Base-by-base conservation (phyloP, 2,113 vertebrate species). In the Plectropomus leopardus region DNA sequence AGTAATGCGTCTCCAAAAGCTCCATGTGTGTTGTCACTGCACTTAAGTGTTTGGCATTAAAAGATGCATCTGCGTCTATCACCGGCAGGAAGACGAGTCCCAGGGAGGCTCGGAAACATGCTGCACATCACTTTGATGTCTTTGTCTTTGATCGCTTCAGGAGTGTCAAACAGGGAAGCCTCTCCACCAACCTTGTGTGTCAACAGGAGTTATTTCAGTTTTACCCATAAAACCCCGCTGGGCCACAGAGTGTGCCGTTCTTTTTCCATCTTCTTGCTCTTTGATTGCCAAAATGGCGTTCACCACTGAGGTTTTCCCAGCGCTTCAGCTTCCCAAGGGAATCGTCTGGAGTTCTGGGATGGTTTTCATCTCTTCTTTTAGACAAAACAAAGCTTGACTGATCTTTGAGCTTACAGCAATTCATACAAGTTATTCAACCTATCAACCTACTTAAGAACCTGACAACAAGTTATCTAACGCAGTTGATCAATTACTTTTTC, bases 111-210 rank as follows among this genome's bases (percentile, higher is more conserved):
- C 23, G 83, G 61, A 36, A 82, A 90, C 67, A 80, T 19, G 66
- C 90, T 88, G 34, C 2, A 1, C 40, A 30, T 61, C 5, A 89
- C 15, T 61, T 91, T 85, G 8, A 30, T 61, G 4, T 88, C 15
- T 61, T 91, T 85, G 8, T 93, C 88, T 75, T 83, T 91, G 28
- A 88, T 84, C 0, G 4, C 61, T 36, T 84, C 80, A 15, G 90
- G 70, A 3, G 84, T 91, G 65, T 89, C 48, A 0, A 1, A 30
- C 82, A n/a, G 28, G 11, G 72, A 84, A 88, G 58, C 73, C 71
- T 80, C 85, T 90, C 88, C 86, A 89, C 84, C 88, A 92, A 16
- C 92, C 88, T 6, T 85, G 86, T 3, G 88, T 93, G 76, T 90
- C 91, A 16, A 91, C 81, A 15, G 90, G 5, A 13, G 42, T 80